These are phyloP conservation scores for Athene cunicularia DNA, from an alignment of 2,113 vertebrate genomes.

Conservation along the genomic window DNA sequence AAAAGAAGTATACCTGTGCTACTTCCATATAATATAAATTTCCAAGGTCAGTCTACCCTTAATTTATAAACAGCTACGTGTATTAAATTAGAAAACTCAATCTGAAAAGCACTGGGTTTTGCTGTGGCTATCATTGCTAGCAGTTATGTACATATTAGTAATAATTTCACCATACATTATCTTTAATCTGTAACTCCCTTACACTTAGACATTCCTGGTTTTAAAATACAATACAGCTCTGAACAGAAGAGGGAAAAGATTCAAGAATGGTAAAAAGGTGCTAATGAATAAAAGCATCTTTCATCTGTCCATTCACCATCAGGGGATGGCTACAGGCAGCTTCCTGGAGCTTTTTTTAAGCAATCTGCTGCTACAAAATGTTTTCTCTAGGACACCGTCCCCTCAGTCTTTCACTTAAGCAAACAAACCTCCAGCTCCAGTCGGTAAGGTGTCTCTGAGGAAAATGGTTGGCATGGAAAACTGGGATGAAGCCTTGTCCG, in stretches of 20 bases:
- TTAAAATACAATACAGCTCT: neutral
- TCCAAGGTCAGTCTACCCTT: constrained; percentile 1
- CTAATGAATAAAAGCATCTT: neutral
- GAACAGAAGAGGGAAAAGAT: neutral
- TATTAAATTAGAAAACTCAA: neutral
- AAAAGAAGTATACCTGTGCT: neutral
- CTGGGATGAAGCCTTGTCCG: neutral
- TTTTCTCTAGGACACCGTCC: neutral
- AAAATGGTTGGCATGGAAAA: neutral
- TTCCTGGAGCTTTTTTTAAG: neutral
- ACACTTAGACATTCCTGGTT: neutral
- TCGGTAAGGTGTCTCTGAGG: constrained; percentile 8
- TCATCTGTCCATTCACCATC: neutral
- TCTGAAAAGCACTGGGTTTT: neutral
- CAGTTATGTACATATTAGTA: neutral
- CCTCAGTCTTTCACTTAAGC: neutral
- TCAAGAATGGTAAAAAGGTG: neutral
- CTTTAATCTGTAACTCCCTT: neutral
- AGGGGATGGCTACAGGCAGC: neutral
- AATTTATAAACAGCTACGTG: neutral
- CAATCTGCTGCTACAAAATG: neutral
- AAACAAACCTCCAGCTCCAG: constrained; percentile 30
- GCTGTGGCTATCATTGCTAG: neutral
- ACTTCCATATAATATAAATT: neutral
- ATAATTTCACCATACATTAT: neutral